These are phyloP conservation scores for Apogon hyalosoma DNA, from an alignment of 2,797 vertebrate species.

Conservation along the genomic window DNA sequence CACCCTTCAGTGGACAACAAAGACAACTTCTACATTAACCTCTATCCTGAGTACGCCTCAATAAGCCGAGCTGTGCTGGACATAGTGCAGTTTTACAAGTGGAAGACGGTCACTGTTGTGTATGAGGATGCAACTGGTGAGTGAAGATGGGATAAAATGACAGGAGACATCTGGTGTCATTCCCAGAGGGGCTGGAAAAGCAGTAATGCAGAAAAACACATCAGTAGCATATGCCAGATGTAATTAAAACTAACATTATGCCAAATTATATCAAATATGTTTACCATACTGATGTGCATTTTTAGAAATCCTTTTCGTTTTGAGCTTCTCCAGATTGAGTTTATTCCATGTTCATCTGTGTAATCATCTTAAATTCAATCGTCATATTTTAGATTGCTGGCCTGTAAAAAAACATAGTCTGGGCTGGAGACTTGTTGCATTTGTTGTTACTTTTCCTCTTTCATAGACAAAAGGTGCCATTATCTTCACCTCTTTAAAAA, in stretches of 20 bases:
- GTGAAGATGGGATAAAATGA: constrained; percentile 28
- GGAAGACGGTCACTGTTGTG: constrained; percentile 95
- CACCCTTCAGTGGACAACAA: constrained; percentile 94
- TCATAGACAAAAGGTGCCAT: too few relatives aligned
- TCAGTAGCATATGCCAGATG: constrained; percentile 1
- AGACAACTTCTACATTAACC: constrained; percentile 96
- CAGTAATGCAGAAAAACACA: constrained; percentile 8
- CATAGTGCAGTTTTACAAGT: constrained; percentile 95
- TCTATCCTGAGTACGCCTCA: constrained; percentile 94
- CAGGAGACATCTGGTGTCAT: background rate
- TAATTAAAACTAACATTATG: constrained; percentile 4
- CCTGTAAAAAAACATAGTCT: too few relatives aligned
- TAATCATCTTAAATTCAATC: background rate
- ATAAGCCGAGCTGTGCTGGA: constrained; percentile 95
- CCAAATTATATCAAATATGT: background rate
- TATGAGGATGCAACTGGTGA: constrained; percentile 97
- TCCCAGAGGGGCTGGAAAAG: background rate
- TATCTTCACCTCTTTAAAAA: too few relatives aligned
- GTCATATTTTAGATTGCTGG: too few relatives aligned
- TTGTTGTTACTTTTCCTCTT: too few relatives aligned
- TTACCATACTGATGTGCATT: background rate
- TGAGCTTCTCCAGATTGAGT: background rate
- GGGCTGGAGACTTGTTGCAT: too few relatives aligned
- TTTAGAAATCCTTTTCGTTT: background rate
- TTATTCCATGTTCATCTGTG: background rate